These are phyloP conservation scores for Oscheius sp. DNA, from an alignment of 1,140 invertebrate genomes.

Conservation along the genomic window DNA sequence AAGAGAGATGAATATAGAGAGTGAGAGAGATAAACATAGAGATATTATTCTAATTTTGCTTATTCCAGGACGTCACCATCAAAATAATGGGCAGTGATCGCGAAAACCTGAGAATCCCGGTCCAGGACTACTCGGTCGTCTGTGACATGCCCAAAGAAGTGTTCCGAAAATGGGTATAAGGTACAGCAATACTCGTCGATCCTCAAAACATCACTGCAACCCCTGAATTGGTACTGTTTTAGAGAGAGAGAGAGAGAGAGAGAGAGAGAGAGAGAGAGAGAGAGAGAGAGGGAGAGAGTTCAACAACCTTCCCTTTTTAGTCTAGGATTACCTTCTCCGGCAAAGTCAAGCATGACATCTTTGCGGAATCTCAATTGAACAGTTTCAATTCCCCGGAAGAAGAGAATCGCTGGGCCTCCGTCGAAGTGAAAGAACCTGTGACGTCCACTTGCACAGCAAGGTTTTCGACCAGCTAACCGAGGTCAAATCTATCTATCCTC, in stretches of 20 bases:
- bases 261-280: too few relatives aligned
- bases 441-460: slow-evolving; percentile 69
- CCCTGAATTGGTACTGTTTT: too few relatives aligned
- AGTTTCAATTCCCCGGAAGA: slow-evolving; percentile 36
- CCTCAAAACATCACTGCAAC: slow-evolving; percentile 90
- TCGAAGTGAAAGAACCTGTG: slow-evolving; percentile 96
- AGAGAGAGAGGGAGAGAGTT: too few relatives aligned
- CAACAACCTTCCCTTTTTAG: too few relatives aligned
- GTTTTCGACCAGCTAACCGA: slow-evolving; percentile 96
- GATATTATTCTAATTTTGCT: too few relatives aligned
- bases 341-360: slow-evolving; percentile 89
- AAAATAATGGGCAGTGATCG: slow-evolving; percentile 98
- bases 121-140: slow-evolving; percentile 93
- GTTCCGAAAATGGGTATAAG: slow-evolving; percentile 90
- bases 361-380: slow-evolving; percentile 63
- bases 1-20: too few relatives aligned
- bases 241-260: too few relatives aligned
- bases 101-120: slow-evolving; percentile 96
- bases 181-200: slow-evolving; percentile 95
- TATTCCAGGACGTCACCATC: slow-evolving; percentile 96
- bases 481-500: slow-evolving; percentile 76
- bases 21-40: too few relatives aligned
- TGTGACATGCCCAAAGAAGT: slow-evolving; percentile 92
- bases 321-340: slow-evolving; percentile 92
- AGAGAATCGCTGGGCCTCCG: slow-evolving; percentile 60